A percentile compares a stretch with the other conserved stretches of the same genome.
These are phyloP conservation scores for Achatina immaculata DNA, from an alignment of 1,140 invertebrate species.

Conservation along the genomic window DNA sequence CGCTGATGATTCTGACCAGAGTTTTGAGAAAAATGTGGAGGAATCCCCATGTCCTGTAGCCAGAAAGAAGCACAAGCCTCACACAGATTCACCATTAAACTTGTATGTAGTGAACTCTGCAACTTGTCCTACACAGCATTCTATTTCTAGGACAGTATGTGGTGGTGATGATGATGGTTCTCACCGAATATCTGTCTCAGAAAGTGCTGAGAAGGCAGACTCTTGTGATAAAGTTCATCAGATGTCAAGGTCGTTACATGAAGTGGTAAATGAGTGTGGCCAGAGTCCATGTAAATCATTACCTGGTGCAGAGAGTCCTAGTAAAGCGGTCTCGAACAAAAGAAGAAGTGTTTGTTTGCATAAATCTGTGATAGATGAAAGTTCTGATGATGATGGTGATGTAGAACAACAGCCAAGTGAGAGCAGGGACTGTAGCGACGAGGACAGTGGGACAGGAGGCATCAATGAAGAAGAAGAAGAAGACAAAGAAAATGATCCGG, in stretches of 20 bases:
- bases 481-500: slow-evolving; percentile 18
- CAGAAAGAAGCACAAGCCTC: neutral
- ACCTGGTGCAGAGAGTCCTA: neutral
- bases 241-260: neutral
- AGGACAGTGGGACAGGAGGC: too few species aligned
- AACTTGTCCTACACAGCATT: neutral
- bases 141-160: neutral
- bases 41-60: neutral
- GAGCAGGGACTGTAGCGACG: neutral
- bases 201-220: neutral
- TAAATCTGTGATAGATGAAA: neutral
- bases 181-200: neutral
- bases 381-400: slow-evolving; percentile 6
- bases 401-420: neutral
- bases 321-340: neutral
- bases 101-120: neutral
- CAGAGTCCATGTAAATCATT: too few species aligned
- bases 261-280: neutral
- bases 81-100: neutral
- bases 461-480: slow-evolving; percentile 19
- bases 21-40: neutral
- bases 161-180: neutral
- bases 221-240: neutral
- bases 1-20: neutral
- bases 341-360: slow-evolving; percentile 5